Evolutionary conservation across 2,113 vertebrate genomes (phyloP).

Genomic region (Oryzias curvinotus): DNA sequence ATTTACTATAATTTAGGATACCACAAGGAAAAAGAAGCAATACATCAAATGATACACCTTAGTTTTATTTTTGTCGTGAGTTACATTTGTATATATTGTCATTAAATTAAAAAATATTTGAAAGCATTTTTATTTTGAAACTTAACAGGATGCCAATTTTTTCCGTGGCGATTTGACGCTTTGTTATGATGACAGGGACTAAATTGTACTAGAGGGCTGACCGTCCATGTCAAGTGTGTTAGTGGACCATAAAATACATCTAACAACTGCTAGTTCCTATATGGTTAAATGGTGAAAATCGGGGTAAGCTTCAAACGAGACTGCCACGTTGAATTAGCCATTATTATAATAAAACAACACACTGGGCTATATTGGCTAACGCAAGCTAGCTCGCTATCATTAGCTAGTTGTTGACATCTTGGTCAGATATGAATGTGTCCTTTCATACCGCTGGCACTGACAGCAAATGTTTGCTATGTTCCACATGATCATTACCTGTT

Average conservation of each 20-base stretch:
- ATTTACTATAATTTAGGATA: no score
- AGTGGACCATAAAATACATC: not conserved
- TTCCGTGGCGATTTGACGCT: not conserved
- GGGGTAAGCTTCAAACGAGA: constrained; percentile 47
- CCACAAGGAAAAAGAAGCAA: no score
- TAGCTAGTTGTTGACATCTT: constrained; percentile 38
- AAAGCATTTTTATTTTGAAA: constrained; percentile 34
- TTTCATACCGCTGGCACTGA: not conserved
- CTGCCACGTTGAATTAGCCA: not conserved
- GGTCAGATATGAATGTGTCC: not conserved
- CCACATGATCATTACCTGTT: not conserved
- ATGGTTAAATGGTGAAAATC: constrained; percentile 19
- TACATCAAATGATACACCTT: no score
- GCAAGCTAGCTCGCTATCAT: constrained; percentile 34
- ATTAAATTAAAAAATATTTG: no score
- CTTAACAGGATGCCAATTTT: not conserved
- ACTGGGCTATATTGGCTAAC: not conserved
- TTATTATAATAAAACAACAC: constrained; percentile 3
- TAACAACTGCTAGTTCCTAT: not conserved
- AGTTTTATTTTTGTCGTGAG: no score
- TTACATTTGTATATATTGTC: no score
- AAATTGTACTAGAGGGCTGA: constrained; percentile 18
- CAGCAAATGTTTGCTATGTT: not conserved
- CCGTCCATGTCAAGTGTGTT: not conserved
- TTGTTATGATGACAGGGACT: constrained; percentile 20